Percentiles rank a stretch among this genome's conserved stretches.
These are phyloP conservation scores for Maniola hyperantus DNA, from an alignment of 2,888 invertebrate species.

Conservation along the genomic window DNA sequence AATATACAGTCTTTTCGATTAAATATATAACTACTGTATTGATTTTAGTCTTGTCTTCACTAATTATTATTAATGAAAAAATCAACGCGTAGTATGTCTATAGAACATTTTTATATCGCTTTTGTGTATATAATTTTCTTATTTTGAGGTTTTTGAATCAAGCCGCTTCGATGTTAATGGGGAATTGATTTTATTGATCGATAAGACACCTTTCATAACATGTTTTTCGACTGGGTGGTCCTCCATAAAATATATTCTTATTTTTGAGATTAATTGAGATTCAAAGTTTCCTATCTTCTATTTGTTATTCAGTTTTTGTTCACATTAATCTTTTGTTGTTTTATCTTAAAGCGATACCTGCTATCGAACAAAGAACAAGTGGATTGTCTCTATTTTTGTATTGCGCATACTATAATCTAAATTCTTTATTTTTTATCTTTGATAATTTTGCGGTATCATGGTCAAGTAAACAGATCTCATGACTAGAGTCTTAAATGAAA, in stretches of 20 bases:
- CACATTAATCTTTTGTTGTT: not conserved
- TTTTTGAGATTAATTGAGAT: conserved; percentile 10
- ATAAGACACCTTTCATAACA: too few species aligned
- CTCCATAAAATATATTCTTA: not conserved
- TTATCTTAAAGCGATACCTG: conserved; percentile 11
- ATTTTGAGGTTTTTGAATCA: too few species aligned
- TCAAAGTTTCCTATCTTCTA: conserved; percentile 6
- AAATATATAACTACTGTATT: too few species aligned
- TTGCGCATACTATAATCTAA: not conserved
- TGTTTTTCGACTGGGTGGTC: not conserved
- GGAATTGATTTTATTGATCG: too few species aligned
- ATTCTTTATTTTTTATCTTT: not conserved
- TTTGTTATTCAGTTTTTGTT: not conserved
- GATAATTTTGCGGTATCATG: not conserved
- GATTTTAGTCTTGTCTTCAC: too few species aligned
- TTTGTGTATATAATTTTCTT: too few species aligned
- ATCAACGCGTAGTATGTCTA: not conserved
- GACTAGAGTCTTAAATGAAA: too few species aligned
- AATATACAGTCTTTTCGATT: too few species aligned
- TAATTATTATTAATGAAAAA: too few species aligned
- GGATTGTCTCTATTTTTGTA: not conserved
- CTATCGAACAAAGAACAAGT: conserved; percentile 9
- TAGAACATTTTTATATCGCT: too few species aligned
- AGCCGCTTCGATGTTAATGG: too few species aligned
- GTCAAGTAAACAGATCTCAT: not conserved